Evolutionary conservation across 30 jellyfish, hydroid and myxozoan genomes (phyloP).

Genomic region (Cassiopea xamachana): DNA sequence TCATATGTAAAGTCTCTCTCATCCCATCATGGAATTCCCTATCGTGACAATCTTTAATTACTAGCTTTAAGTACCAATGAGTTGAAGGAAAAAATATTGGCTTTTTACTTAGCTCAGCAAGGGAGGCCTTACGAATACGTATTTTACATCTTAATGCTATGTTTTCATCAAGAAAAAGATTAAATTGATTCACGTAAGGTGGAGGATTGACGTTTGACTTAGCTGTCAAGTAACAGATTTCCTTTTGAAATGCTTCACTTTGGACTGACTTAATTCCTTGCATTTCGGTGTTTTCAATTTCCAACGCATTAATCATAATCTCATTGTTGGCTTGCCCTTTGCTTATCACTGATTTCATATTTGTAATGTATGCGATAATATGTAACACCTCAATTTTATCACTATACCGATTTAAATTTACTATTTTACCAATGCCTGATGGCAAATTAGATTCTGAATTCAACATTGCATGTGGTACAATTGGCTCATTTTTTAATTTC

Average conservation of each 20-base stretch:
- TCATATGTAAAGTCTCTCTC: constrained; percentile 5
- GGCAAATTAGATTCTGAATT: not conserved
- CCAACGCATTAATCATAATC: constrained; percentile 9
- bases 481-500: not conserved
- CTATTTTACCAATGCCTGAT: not conserved
- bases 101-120: constrained; percentile 12
- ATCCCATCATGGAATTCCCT: constrained; percentile 11
- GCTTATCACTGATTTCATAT: not conserved
- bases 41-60: not conserved
- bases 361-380: not conserved
- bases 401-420: not conserved
- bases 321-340: not conserved
- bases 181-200: constrained; percentile 19
- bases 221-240: not conserved
- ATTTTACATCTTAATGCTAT: constrained; percentile 1
- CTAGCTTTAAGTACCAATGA: not conserved
- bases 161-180: constrained; percentile 21
- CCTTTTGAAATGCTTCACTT: not conserved
- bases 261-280: not conserved
- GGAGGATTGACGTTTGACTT: constrained; percentile 12
- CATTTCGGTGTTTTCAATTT: not conserved
- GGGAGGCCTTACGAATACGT: not conserved
- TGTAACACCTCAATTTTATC: constrained; percentile 16
- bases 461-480: not conserved
- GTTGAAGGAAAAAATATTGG: constrained; percentile 43